phyloP scores from a whole-genome alignment of 2,113 vertebrate species.

The Psophia crepitans region DNA sequence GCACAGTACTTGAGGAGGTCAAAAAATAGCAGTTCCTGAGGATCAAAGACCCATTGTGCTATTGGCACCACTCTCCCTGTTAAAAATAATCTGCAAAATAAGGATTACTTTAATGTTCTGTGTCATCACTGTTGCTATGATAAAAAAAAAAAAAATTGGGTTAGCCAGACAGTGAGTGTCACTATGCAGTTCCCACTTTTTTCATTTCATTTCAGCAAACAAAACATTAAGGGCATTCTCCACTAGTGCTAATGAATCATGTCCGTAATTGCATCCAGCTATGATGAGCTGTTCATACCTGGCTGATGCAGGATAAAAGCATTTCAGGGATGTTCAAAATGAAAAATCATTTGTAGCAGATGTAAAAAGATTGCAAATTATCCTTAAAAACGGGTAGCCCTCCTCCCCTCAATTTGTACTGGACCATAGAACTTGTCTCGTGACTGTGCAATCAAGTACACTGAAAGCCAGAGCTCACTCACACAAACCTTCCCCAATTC shows the following conservation, averaged over 20 bases:
- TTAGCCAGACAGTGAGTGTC: not conserved
- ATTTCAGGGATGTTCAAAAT: not conserved
- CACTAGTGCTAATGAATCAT: not conserved
- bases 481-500: not conserved
- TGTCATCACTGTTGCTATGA: not conserved
- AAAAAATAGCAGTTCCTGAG: not conserved
- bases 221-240: not conserved
- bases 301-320: not conserved
- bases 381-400: not conserved
- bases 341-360: not conserved
- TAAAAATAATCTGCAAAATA: constrained; percentile 21
- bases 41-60: not conserved
- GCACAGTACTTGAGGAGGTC: not conserved
- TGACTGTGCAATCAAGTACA: not conserved
- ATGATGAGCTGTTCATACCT: not conserved
- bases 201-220: not conserved
- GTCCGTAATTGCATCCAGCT: not conserved
- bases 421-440: rapidly evolving
- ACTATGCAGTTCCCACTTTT: not conserved
- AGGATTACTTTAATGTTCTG: not conserved
- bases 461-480: not conserved
- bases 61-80: not conserved
- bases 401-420: not conserved
- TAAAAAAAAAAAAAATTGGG: not conserved
- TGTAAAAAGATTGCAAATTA: not conserved